These are phyloP conservation scores for rabbit (Oryctolagus cuniculus) DNA, from an alignment of 2,113 vertebrate species.

Conservation along the genomic window DNA sequence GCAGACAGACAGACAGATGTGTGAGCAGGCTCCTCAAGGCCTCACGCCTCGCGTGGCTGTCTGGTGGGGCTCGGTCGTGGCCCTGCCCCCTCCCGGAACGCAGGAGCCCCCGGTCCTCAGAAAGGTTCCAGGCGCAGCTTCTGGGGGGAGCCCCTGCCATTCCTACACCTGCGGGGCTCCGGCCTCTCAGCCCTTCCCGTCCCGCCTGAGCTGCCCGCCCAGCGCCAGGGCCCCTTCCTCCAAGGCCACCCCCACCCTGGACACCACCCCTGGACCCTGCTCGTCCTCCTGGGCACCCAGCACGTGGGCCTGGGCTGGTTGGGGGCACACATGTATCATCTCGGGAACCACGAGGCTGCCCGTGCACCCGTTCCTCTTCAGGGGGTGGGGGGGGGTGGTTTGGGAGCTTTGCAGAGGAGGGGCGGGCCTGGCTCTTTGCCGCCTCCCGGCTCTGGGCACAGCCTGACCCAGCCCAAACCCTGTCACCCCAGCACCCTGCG, in stretches of 20 bases:
- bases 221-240: not conserved
- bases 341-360: not conserved
- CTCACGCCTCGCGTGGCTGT: not conserved
- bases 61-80: not conserved
- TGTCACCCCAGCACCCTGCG: not conserved
- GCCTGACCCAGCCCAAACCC: not conserved
- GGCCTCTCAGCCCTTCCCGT: not conserved
- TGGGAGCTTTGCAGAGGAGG: not conserved
- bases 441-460: not conserved
- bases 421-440: not conserved
- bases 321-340: not conserved
- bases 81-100: not conserved
- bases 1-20: not conserved
- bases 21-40: not conserved
- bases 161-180: not conserved
- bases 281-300: not conserved
- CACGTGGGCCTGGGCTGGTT: not conserved
- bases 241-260: not conserved
- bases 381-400: not conserved
- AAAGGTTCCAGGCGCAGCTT: not conserved
- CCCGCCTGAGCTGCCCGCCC: not conserved
- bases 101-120: not conserved
- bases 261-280: not conserved
- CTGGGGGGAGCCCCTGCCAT: too few relatives aligned
- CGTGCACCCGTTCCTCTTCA: not conserved